These are phyloP conservation scores for Leguminivora glycinivorella DNA, from an alignment of 1,140 invertebrate genomes.

Conservation along the genomic window DNA sequence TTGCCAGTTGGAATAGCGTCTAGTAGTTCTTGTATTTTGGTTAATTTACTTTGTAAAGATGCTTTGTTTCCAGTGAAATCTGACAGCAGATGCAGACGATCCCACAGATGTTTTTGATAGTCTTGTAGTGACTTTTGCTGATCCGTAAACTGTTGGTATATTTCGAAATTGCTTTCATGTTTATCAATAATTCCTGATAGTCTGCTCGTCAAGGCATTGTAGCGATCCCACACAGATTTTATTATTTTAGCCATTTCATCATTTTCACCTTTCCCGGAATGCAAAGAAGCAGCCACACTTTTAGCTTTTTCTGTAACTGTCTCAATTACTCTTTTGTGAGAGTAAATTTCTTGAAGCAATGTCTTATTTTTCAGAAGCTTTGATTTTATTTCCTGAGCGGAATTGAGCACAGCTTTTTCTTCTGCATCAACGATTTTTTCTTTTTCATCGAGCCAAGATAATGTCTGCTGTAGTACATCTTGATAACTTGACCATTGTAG, in stretches of 20 bases:
- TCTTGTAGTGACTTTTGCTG: conserved; percentile 91
- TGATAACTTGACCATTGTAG: conserved; percentile 92
- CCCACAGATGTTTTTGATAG: conserved; percentile 93
- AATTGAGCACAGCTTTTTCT: conserved; percentile 80
- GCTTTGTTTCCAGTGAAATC: conserved; percentile 91
- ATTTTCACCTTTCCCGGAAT: conserved; percentile 81
- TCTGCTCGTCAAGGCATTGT: conserved; percentile 84
- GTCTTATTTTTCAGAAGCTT: conserved; percentile 94
- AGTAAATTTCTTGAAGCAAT: conserved; percentile 91
- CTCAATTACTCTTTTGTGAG: conserved; percentile 94
- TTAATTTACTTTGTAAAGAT: conserved; percentile 85
- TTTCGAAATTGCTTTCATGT: conserved; percentile 86
- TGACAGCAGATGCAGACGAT: conserved; percentile 86
- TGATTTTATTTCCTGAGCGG: conserved; percentile 91
- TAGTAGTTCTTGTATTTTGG: conserved; percentile 88
- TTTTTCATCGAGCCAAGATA: conserved; percentile 92
- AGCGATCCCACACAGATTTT: conserved; percentile 85
- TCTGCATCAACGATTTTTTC: conserved; percentile 90
- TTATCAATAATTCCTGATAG: conserved; percentile 74
- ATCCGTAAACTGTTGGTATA: conserved; percentile 91
- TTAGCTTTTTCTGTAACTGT: conserved; percentile 93
- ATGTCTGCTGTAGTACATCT: conserved; percentile 89
- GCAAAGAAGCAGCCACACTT: conserved; percentile 77
- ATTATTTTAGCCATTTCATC: conserved; percentile 84
- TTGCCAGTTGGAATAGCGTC: conserved; percentile 87